Conservation (phyloP, 2,888 invertebrate species). For the Erebia palarica region DNA sequence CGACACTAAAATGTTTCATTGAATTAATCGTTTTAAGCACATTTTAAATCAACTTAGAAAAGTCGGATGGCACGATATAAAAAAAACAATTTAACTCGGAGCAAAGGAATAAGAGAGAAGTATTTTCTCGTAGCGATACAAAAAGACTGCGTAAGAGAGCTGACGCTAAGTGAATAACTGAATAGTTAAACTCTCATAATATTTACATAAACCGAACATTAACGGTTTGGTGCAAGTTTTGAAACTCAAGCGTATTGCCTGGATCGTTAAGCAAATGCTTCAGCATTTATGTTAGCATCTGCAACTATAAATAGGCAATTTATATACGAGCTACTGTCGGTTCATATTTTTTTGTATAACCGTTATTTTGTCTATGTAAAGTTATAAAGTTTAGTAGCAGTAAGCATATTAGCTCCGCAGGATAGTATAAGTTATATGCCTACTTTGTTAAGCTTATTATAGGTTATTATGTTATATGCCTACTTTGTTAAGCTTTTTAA, state of each 20-base stretch:
- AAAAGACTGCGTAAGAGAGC: slow-evolving; percentile 68
- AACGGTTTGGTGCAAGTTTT: slow-evolving; percentile 57
- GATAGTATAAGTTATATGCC: too few relatives aligned
- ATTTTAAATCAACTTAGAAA: slow-evolving; percentile 50
- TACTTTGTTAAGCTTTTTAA: too few relatives aligned
- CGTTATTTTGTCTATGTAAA: background rate
- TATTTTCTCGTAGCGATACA: slow-evolving; percentile 63
- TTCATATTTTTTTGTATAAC: background rate
- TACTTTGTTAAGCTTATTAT: too few relatives aligned
- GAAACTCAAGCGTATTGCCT: slow-evolving; percentile 47
- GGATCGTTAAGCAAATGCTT: slow-evolving; percentile 10
- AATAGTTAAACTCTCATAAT: slow-evolving; percentile 80
- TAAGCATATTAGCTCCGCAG: too few relatives aligned
- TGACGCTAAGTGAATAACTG: slow-evolving; percentile 79
- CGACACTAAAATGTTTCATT: slow-evolving; percentile 33
- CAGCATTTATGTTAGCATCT: slow-evolving; percentile 2
- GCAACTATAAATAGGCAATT: slow-evolving; percentile 7
- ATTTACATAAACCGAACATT: slow-evolving; percentile 80
- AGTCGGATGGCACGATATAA: slow-evolving; percentile 43
- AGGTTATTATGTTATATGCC: too few relatives aligned
- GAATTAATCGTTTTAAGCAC: slow-evolving; percentile 62
- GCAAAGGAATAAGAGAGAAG: slow-evolving; percentile 52
- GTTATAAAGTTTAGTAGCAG: background rate
- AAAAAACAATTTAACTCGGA: slow-evolving; percentile 45
- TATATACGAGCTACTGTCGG: background rate